Evolutionary conservation across 30 jellyfish, hydroid and myxozoan genomes (phyloP).

Genomic region (Mastigias papua): DNA sequence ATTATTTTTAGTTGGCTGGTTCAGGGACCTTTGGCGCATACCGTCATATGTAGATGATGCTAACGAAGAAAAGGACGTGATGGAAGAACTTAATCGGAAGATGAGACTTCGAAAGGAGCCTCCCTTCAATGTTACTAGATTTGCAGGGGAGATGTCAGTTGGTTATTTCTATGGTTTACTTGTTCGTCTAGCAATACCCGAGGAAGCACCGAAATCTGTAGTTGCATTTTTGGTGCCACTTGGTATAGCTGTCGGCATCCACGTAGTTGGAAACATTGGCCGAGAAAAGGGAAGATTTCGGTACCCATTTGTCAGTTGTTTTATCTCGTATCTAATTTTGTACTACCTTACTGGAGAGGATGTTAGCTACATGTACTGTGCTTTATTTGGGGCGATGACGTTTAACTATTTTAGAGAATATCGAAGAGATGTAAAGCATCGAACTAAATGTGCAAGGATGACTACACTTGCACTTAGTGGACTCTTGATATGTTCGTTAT

Average conservation of each 20-base stretch:
- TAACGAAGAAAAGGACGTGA: slow-evolving; percentile 71
- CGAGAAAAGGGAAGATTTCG: slow-evolving; percentile 85
- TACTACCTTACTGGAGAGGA: slow-evolving; percentile 67
- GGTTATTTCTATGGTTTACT: slow-evolving; percentile 94
- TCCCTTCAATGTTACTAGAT: slow-evolving; percentile 75
- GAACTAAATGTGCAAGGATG: slow-evolving; percentile 71
- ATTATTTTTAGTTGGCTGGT: slow-evolving; percentile 89
- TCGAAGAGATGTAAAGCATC: slow-evolving; percentile 43
- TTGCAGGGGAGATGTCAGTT: slow-evolving; percentile 92
- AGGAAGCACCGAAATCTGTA: slow-evolving; percentile 72
- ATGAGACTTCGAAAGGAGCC: slow-evolving; percentile 86
- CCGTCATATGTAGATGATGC: slow-evolving; percentile 98
- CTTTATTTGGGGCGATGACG: slow-evolving; percentile 77
- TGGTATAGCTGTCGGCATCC: slow-evolving; percentile 93
- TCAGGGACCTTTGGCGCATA: slow-evolving; percentile 98
- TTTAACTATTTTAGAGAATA: slow-evolving; percentile 86
- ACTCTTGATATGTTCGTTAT: slow-evolving; percentile 74
- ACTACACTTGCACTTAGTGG: slow-evolving; percentile 78
- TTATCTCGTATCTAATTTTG: slow-evolving; percentile 44
- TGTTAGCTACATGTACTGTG: slow-evolving; percentile 93
- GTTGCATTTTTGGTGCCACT: slow-evolving; percentile 74
- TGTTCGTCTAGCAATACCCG: slow-evolving; percentile 89
- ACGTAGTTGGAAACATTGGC: slow-evolving; percentile 93
- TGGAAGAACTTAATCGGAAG: slow-evolving; percentile 73
- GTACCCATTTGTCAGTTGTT: slow-evolving; percentile 78